phyloP scores from a whole-genome alignment of 2,888 invertebrate species.

The Allophyes oxyacanthae region DNA sequence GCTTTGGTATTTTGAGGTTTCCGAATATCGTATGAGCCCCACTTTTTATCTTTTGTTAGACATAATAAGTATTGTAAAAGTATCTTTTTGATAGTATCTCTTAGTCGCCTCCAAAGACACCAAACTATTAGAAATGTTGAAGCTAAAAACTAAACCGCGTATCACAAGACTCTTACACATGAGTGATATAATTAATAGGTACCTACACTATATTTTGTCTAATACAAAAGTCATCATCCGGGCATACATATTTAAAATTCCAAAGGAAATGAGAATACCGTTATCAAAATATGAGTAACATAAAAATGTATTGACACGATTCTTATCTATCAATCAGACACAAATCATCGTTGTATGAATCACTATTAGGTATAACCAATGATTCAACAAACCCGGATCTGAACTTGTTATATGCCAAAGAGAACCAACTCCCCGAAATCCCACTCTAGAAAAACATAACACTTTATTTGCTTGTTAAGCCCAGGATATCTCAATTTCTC shows the following conservation, averaged over 20 bases:
- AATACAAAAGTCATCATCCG: not conserved
- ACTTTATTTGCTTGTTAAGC: slow-evolving; percentile 54
- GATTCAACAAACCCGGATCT: slow-evolving; percentile 53
- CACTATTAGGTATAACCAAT: slow-evolving; percentile 40
- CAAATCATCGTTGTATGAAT: slow-evolving; percentile 51
- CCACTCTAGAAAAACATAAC: slow-evolving; percentile 37
- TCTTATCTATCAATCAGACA: slow-evolving; percentile 51
- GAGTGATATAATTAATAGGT: too few relatives aligned
- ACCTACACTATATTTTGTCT: too few relatives aligned
- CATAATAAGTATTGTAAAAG: too few relatives aligned
- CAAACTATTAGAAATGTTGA: too few relatives aligned
- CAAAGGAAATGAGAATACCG: slow-evolving; percentile 34
- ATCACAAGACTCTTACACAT: too few relatives aligned
- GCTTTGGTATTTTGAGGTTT: slow-evolving; percentile 17
- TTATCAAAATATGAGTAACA: slow-evolving; percentile 48
- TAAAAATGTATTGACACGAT: slow-evolving; percentile 19
- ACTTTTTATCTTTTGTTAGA: too few relatives aligned
- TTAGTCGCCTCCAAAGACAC: too few relatives aligned
- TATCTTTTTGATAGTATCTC: too few relatives aligned
- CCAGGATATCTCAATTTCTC: slow-evolving; percentile 78
- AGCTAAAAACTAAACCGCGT: too few relatives aligned
- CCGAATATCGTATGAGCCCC: not conserved
- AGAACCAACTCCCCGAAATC: slow-evolving; percentile 16
- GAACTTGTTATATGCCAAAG: slow-evolving; percentile 7
- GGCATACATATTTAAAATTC: slow-evolving; percentile 17